Evolutionary conservation across 2,113 vertebrate genomes (phyloP), one percentile per base, ranked within the genome.

Genomic region (Heptranchias perlo): DNA sequence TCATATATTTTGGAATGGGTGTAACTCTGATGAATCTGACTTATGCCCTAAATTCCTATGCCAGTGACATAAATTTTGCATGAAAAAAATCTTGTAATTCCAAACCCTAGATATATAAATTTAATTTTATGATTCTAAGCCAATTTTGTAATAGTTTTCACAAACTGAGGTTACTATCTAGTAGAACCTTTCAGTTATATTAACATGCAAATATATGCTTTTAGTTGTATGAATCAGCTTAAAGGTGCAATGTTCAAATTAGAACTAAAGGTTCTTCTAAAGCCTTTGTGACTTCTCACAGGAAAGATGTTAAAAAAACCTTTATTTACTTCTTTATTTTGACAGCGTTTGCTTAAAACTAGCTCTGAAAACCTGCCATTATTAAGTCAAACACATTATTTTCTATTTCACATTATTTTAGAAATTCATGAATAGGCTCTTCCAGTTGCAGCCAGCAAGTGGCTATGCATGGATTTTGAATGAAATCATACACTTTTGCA

Each of bases 321-420:
- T 95, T 47, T 28, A 65, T 95, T 95, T 95, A 44, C 6, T 69
- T 69, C 23, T 49, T 44, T 67, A 95, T 67, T 95, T 94, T 69
- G 39, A 49, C 64, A 69, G 39, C 69, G 21, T 95, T 49, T 67
- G 10, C 2, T 47, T 47, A 25, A 67, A 94, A 47, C 39, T 31
- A 67, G 39, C 44, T 49, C 39, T 47, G 64, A 95, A 49, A 95
- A 49, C 62, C 44, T 47, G 18, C 23, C n/a, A 95, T 94, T 67
- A 49, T 54, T 49, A 64, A 94, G 23, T 65, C 64, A 67, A 69
- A 94, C 93, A 35, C 35, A 52, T 47, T 18, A 49, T 31, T 16
- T 69, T 94, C 7, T 95, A 67, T 44, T 28, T 58, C 14, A 35
- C 28, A 39, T 69, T 13, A 69, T 49, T 49, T 95, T 69, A 49